Percentiles rank a stretch among this genome's conserved stretches.
These are phyloP conservation scores for Brachypodius melanocephalos DNA, from an alignment of 2,113 vertebrate species.

Conservation along the genomic window DNA sequence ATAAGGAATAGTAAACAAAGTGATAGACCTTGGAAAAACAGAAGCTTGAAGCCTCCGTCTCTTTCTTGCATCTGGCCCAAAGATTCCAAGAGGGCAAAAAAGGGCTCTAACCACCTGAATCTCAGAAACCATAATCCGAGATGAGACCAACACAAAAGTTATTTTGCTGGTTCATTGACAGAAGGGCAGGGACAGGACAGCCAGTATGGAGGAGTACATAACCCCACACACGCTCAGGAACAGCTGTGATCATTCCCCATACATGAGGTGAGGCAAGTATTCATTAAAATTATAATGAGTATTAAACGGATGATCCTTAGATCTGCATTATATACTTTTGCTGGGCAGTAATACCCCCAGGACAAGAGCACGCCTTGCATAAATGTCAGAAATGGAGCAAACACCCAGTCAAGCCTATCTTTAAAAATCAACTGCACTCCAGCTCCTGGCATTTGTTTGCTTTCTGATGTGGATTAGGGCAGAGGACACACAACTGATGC, in stretches of 20 bases:
- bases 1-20: no score
- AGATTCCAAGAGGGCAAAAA: no score
- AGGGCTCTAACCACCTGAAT: no score
- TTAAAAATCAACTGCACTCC: not conserved
- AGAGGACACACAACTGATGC: not conserved
- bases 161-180: not conserved
- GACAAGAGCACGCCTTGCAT: not conserved
- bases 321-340: not conserved
- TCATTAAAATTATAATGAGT: not conserved
- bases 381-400: slow-evolving; percentile 4
- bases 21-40: no score
- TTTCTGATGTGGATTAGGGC: not conserved
- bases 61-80: no score
- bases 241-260: not conserved
- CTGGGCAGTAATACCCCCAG: not conserved
- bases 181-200: not conserved
- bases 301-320: not conserved
- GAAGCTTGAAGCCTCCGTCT: no score
- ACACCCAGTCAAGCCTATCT: not conserved
- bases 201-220: not conserved
- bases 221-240: not conserved
- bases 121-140: no score
- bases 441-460: not conserved
- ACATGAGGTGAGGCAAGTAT: not conserved
- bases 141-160: not conserved